Evolutionary conservation across 2,888 invertebrate genomes (phyloP).

Genomic region (Sarcophaga variegata): DNA sequence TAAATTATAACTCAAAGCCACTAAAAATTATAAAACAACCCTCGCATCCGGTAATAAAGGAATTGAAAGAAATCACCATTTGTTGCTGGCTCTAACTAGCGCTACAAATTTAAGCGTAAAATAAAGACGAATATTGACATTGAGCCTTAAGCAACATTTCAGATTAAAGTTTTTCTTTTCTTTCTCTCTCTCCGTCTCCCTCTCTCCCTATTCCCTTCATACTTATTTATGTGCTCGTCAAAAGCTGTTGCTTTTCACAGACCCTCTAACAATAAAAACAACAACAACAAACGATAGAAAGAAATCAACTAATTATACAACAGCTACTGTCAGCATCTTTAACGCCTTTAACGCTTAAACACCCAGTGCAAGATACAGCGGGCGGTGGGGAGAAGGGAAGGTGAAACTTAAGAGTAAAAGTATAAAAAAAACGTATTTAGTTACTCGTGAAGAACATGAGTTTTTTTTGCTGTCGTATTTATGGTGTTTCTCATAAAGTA

Average conservation of each 20-base stretch:
- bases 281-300: not conserved
- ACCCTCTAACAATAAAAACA: not conserved
- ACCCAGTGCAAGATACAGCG: not conserved
- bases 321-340: not conserved
- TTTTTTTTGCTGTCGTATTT: not conserved
- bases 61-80: not conserved
- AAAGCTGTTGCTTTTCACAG: slow-evolving; percentile 51
- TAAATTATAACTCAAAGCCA: no score
- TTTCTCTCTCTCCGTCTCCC: not conserved
- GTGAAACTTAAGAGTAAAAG: no score
- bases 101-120: not conserved
- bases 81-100: not conserved
- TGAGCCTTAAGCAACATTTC: slow-evolving; percentile 35
- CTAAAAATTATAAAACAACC: no score
- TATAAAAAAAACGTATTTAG: not conserved
- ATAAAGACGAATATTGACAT: slow-evolving; percentile 38
- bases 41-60: no score
- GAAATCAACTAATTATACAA: slow-evolving; percentile 52
- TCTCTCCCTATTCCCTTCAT: not conserved
- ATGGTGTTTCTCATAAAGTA: not conserved
- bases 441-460: not conserved
- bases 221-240: not conserved
- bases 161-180: slow-evolving; percentile 22
- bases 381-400: not conserved
- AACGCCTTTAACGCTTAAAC: slow-evolving; percentile 12